phyloP scores from a whole-genome alignment of 2,797 vertebrate species.

The Manis javanica region DNA sequence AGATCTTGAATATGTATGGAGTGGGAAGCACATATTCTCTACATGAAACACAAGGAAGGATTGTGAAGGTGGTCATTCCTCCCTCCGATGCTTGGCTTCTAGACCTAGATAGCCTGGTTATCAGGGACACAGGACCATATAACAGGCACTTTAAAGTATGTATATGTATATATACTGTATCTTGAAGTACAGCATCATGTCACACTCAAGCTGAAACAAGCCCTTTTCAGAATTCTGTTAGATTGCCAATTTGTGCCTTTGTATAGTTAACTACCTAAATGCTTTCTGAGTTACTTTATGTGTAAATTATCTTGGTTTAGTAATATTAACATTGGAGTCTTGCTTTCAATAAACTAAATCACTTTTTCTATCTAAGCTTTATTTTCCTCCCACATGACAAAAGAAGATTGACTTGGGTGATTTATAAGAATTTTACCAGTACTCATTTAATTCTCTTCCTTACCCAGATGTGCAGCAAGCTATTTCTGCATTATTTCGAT shows the following conservation, averaged over 20 bases:
- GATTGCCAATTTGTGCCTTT: not conserved
- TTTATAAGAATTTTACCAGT: not conserved
- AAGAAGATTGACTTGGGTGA: not conserved
- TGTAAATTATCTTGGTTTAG: constrained; percentile 14
- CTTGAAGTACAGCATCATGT: not conserved
- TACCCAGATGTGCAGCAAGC: not conserved
- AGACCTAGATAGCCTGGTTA: not conserved
- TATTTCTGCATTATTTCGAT: not conserved
- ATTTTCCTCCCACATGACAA: not conserved
- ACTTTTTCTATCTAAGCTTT: not conserved
- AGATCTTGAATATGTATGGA: not conserved
- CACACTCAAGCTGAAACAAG: not conserved
- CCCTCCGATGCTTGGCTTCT: not conserved
- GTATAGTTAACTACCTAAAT: not conserved
- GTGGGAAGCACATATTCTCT: not conserved
- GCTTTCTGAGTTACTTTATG: constrained; percentile 2
- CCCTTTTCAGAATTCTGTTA: not conserved
- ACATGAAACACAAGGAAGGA: not conserved
- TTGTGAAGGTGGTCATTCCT: not conserved
- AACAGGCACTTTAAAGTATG: not conserved
- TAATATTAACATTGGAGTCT: not conserved
- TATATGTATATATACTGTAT: not conserved
- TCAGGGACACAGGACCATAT: not conserved
- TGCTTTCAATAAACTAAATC: not conserved
- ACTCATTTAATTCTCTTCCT: not conserved